These are phyloP conservation scores for Lepidocyrtoides sp. DNA, from an alignment of 2,888 invertebrate species.

Conservation along the genomic window DNA sequence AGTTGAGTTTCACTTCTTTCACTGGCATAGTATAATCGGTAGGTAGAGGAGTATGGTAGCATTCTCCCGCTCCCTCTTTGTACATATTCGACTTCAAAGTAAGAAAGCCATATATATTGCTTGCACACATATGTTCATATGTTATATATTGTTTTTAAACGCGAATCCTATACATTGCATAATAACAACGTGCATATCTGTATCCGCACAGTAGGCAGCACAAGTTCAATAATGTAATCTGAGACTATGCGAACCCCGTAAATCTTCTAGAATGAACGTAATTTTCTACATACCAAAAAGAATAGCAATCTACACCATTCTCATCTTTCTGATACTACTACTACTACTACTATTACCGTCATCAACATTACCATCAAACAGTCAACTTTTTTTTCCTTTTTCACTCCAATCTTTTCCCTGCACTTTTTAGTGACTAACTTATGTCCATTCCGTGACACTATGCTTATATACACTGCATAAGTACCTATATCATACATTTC, in stretches of 20 bases:
- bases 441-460: not conserved
- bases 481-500: not conserved
- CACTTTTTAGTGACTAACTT: not conserved
- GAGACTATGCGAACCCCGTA: conserved; percentile 59
- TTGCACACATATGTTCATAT: too few relatives aligned
- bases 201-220: not conserved
- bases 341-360: conserved; percentile 70
- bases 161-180: not conserved
- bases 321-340: conserved; percentile 64
- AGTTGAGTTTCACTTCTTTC: not conserved
- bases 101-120: too few relatives aligned
- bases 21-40: too few relatives aligned
- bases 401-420: not conserved
- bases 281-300: conserved; percentile 76
- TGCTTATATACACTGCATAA: not conserved
- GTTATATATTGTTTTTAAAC: not conserved
- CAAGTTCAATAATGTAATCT: conserved; percentile 76
- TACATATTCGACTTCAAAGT: too few relatives aligned
- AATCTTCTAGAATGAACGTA: conserved; percentile 77
- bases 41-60: too few relatives aligned
- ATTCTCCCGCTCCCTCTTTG: too few relatives aligned
- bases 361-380: conserved; percentile 74
- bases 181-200: not conserved
- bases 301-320: conserved; percentile 75
- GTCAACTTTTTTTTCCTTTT: not conserved